These are phyloP conservation scores for Steinernema khuongi DNA, from an alignment of 1,140 invertebrate genomes.

Conservation along the genomic window DNA sequence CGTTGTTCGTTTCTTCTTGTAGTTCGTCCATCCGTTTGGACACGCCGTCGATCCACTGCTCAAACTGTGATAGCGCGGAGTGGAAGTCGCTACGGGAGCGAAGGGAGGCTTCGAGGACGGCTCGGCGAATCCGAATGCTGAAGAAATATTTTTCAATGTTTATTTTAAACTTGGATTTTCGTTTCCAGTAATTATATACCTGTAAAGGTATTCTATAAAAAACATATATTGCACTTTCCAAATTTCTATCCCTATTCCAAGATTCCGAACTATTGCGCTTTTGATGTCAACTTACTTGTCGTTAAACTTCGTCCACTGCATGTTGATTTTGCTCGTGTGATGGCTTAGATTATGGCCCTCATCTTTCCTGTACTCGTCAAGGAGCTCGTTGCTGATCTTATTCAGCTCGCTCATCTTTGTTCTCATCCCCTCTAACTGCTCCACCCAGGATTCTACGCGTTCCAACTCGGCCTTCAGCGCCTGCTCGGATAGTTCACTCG, in stretches of 20 bases:
- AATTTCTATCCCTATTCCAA: not conserved
- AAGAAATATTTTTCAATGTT: slow-evolving; percentile 8
- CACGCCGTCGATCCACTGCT: slow-evolving; percentile 44
- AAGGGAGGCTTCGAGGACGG: slow-evolving; percentile 51
- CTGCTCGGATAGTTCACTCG: not conserved
- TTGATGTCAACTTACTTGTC: slow-evolving; percentile 42
- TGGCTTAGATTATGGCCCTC: slow-evolving; percentile 54
- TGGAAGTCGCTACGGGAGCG: slow-evolving; percentile 52
- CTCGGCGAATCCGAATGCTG: slow-evolving; percentile 45
- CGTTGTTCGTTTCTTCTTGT: slow-evolving; percentile 36
- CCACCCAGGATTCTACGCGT: slow-evolving; percentile 32
- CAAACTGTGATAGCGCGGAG: slow-evolving; percentile 48
- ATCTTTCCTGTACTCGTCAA: slow-evolving; percentile 46
- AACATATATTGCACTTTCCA: not conserved
- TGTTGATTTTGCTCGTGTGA: slow-evolving; percentile 48
- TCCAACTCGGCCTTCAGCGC: not conserved
- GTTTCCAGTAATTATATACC: slow-evolving; percentile 16
- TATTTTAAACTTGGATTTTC: not conserved
- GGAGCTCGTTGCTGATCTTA: slow-evolving; percentile 31
- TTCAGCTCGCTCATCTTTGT: slow-evolving; percentile 39
- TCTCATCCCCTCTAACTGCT: slow-evolving; percentile 34
- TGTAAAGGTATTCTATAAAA: slow-evolving; percentile 1
- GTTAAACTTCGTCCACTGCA: slow-evolving; percentile 56
- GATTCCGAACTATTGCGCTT: not conserved
- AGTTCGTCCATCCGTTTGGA: slow-evolving; percentile 24